Base-by-base conservation (phyloP, 2,113 vertebrate genomes). In the Columba janthina region DNA sequence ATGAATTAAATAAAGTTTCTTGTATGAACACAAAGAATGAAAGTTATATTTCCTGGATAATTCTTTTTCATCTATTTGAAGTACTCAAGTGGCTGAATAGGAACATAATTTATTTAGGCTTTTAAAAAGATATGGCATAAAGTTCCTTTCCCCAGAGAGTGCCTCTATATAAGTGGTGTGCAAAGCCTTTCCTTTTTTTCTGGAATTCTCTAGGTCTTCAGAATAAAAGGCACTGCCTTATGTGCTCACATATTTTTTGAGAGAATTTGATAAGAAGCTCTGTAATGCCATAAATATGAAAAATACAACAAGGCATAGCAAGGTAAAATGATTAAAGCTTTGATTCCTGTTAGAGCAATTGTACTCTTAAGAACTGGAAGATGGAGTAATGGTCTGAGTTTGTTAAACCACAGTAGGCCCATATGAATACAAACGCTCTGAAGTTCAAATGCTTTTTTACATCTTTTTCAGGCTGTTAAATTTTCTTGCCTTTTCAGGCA, bases 241-340 rank as follows among this genome's bases (percentile, higher is more conserved):
- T 20, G 3, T 3, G 4, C 22, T 20, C 18, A n/a, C 0, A 1
- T 60, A 58, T 54, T 53, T 93, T 66, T 84, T 80, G 51, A 91
- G 73, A 22, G 5, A 76, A 88, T 44, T 80, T 86, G 53, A 60
- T 42, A 69, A 84, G 38, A 77, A 88, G 10, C 22, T 78, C 38
- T 85, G 14, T 53, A 96, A 94, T 62, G 25, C 46, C 57, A 72
- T 86, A 91, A 71, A 25, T 94, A 78, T 31, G 54, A 82, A 95
- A 24, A 90, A 74, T 82, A 7, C 40, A 1, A 3, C 16, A 40
- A 42, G 4, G 3, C 15, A 58, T 17, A 84, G 2, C 11, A 77
- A 77, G 32, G 69, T 50, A 71, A 46, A 66, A 19, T 51, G 3
- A 67, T 57, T 53, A 85, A 71, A 81, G 69, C 7, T 92, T 84